phyloP scores from a whole-genome alignment of 2,888 invertebrate genomes.

The Elysia crispata region DNA sequence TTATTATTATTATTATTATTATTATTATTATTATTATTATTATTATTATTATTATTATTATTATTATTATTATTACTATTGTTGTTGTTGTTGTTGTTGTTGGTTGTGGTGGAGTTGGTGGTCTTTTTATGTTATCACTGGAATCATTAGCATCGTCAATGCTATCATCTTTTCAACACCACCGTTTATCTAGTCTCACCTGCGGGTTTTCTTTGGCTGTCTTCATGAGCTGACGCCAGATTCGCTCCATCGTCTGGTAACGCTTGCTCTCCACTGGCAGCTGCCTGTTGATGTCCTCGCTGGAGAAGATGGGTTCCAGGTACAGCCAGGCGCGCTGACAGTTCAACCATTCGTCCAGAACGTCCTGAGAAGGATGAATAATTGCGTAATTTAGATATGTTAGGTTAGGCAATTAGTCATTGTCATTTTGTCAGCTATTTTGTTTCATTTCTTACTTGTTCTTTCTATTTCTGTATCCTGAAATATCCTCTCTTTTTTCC shows the following conservation, averaged over 20 bases:
- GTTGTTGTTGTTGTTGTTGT: too few species aligned
- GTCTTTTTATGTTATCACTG: not conserved
- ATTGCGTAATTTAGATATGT: too few species aligned
- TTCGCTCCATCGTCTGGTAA: slow-evolving; percentile 78
- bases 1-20: not conserved
- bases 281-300: slow-evolving; percentile 78
- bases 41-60: too few species aligned
- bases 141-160: not conserved
- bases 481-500: too few species aligned
- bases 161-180: not conserved
- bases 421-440: too few species aligned
- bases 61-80: too few species aligned
- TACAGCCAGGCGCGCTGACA: slow-evolving; percentile 78
- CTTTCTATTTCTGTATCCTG: too few species aligned
- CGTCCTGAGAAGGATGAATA: slow-evolving; percentile 68
- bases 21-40: not conserved
- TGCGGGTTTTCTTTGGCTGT: slow-evolving; percentile 84
- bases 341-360: slow-evolving; percentile 77
- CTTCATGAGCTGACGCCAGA: slow-evolving; percentile 81
- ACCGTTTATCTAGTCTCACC: slow-evolving; percentile 77
- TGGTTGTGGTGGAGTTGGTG: too few species aligned
- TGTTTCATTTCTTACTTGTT: too few species aligned
- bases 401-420: too few species aligned
- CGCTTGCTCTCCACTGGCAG: slow-evolving; percentile 78
- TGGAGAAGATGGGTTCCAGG: slow-evolving; percentile 78